Evolutionary conservation across 2,888 invertebrate genomes (phyloP).

Genomic region (Barypeithes pellucidus): DNA sequence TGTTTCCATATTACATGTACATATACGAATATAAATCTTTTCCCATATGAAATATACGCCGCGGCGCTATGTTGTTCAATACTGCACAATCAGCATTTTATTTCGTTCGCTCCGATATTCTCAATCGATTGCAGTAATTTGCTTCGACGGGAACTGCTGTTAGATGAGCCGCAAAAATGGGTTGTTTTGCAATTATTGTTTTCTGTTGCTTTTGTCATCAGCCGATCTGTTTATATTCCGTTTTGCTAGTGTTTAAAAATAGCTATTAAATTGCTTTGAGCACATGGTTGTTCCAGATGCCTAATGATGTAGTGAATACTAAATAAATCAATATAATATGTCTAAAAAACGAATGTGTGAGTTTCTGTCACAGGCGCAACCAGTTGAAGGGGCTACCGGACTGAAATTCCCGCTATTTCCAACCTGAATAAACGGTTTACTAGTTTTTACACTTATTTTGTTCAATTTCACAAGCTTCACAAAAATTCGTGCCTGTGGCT

Average conservation of each 20-base stretch:
- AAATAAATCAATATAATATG: too few species aligned
- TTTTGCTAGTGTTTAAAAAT: background rate
- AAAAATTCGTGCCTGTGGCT: too few species aligned
- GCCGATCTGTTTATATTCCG: background rate
- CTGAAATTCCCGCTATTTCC: too few species aligned
- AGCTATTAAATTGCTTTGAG: background rate
- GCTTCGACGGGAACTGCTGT: slow-evolving; percentile 23
- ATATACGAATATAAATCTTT: slow-evolving; percentile 15
- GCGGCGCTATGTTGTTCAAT: background rate
- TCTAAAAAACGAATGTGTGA: too few species aligned
- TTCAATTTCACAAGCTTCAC: too few species aligned
- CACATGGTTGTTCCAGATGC: too few species aligned
- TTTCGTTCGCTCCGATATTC: slow-evolving; percentile 33
- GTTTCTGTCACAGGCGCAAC: too few species aligned
- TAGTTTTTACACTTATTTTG: too few species aligned
- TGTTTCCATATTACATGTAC: slow-evolving; percentile 6
- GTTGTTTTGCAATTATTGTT: slow-evolving; percentile 15
- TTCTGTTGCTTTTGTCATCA: background rate
- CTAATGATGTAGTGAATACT: too few species aligned
- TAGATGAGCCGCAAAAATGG: slow-evolving; percentile 34
- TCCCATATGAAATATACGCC: slow-evolving; percentile 4
- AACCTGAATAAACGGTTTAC: too few species aligned
- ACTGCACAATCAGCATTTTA: slow-evolving; percentile 33
- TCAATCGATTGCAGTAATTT: slow-evolving; percentile 37
- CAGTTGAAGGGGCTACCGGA: too few species aligned